A percentile compares a stretch with the other conserved stretches of the same genome.
These are phyloP conservation scores for Rhamphomyia laevipes DNA, from an alignment of 2,888 invertebrate species.

Conservation along the genomic window DNA sequence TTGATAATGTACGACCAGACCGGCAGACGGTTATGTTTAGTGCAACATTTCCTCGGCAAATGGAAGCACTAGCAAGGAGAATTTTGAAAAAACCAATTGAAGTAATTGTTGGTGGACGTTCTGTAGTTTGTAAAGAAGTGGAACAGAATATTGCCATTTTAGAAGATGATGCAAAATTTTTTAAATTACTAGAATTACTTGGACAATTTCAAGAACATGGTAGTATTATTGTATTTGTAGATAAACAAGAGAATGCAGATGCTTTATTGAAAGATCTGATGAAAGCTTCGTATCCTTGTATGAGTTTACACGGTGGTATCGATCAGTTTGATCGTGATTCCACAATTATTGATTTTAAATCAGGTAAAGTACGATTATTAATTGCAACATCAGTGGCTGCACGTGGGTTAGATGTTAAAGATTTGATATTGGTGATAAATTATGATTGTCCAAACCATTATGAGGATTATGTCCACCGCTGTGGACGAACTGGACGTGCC, in stretches of 20 bases:
- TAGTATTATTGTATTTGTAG: constrained; percentile 92
- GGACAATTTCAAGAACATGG: constrained; percentile 85
- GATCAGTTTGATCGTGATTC: constrained; percentile 99
- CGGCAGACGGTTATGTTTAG: constrained; percentile 98
- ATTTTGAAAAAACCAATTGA: constrained; percentile 92
- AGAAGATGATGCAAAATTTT: constrained; percentile 94
- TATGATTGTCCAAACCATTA: constrained; percentile 99
- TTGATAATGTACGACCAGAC: constrained; percentile 94
- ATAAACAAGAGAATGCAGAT: constrained; percentile 96
- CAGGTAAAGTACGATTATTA: constrained; percentile 80
- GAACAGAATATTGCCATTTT: constrained; percentile 88
- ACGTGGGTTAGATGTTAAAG: constrained; percentile 95
- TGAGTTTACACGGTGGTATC: constrained; percentile 97
- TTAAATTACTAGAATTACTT: constrained; percentile 94
- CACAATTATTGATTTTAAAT: constrained; percentile 95
- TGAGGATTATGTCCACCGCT: constrained; percentile 96
- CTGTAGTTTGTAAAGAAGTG: constrained; percentile 95
- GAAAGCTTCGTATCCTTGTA: constrained; percentile 91
- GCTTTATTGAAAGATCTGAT: constrained; percentile 85
- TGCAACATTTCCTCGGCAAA: constrained; percentile 96
- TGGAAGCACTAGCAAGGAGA: constrained; percentile 94
- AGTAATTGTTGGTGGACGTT: constrained; percentile 92
- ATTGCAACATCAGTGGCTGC: constrained; percentile 98
- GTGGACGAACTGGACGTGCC: constrained; percentile 79
- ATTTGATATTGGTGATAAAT: constrained; percentile 92